A percentile compares a stretch with the other conserved stretches of the same genome.
phyloP scores from a whole-genome alignment of 1,140 invertebrate species.

The Gryllus bimaculatus region DNA sequence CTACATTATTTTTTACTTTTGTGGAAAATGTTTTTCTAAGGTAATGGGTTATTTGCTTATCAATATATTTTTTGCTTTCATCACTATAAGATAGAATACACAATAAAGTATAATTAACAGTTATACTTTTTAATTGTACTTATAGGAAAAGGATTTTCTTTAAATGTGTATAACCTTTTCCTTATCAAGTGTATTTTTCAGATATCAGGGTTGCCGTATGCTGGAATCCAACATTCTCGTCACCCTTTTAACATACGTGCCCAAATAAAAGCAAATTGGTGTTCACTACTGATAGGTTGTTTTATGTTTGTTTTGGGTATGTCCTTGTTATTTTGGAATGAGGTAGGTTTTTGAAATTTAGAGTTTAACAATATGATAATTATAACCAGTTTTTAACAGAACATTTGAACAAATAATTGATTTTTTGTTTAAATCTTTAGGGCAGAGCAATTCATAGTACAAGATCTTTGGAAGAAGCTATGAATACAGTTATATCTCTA shows the following conservation, averaged over 20 bases:
- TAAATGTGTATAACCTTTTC: no score
- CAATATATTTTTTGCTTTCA: no score
- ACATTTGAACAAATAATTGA: conserved; percentile 16
- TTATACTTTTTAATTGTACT: no score
- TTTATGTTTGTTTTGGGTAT: conserved; percentile 45
- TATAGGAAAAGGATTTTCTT: no score
- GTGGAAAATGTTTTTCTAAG: no score
- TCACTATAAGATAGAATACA: no score
- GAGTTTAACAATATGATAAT: neutral
- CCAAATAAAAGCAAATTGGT: conserved; percentile 51
- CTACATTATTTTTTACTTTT: no score
- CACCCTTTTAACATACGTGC: conserved; percentile 32
- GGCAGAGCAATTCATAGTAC: conserved; percentile 59
- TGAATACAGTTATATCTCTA: conserved; percentile 47
- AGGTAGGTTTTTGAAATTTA: conserved; percentile 39
- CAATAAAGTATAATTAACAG: no score
- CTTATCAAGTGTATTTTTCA: neutral
- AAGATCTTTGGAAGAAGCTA: conserved; percentile 58
- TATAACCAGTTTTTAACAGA: conserved; percentile 14
- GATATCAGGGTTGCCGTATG: neutral
- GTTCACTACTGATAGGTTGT: conserved; percentile 49
- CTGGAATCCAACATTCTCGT: neutral
- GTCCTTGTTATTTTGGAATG: conserved; percentile 62
- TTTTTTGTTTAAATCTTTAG: conserved; percentile 33
- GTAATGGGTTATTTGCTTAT: no score